Conservation (phyloP, 2,797 vertebrate species). For the Amphiprion clarkii region DNA sequence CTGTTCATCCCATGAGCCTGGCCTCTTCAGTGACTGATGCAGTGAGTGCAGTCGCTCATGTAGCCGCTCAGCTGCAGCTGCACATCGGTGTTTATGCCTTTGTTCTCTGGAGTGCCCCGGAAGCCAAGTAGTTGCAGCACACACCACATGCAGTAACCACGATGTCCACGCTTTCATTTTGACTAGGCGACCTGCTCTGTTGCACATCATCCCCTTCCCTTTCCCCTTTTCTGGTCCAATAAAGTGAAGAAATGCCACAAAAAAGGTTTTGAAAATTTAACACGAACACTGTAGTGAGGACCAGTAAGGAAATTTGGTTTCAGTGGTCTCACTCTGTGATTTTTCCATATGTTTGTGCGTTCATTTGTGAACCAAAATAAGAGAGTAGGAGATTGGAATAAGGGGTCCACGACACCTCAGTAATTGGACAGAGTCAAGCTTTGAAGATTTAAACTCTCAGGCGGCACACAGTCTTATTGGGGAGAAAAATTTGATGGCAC, state of each 20-base stretch:
- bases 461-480: neutral
- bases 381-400: neutral
- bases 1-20: constrained; percentile 40
- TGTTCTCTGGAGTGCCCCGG: neutral
- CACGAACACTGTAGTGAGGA: neutral
- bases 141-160: neutral
- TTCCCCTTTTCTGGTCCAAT: neutral
- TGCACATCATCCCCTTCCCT: neutral
- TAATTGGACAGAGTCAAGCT: constrained; percentile 17
- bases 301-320: neutral
- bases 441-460: constrained; percentile 27
- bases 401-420: neutral
- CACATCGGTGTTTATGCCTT: neutral
- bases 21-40: constrained; percentile 17
- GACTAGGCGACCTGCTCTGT: neutral
- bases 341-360: neutral
- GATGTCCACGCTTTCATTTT: neutral
- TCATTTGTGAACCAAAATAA: constrained; percentile 4
- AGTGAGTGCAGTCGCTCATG: neutral
- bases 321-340: neutral
- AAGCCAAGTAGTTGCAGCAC: constrained; percentile 2
- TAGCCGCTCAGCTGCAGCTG: neutral
- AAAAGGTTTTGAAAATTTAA: neutral
- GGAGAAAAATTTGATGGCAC: constrained; percentile 3
- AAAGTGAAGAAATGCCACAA: neutral